phyloP scores from a whole-genome alignment of 2,888 invertebrate genomes.

The Cryptus armator region DNA sequence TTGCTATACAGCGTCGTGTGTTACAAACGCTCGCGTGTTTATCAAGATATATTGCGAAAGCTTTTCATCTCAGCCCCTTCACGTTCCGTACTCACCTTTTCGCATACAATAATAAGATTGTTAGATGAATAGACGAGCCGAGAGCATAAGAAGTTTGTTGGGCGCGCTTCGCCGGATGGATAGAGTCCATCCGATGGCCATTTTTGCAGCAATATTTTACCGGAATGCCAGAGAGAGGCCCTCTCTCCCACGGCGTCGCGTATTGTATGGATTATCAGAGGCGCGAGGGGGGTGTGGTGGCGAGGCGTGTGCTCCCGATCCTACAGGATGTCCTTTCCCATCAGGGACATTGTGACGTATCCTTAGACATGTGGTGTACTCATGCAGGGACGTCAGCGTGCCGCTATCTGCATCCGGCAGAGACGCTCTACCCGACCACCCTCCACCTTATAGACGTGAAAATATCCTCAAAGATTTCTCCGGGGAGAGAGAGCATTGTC shows the following conservation, averaged over 20 bases:
- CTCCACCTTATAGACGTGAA: slow-evolving; percentile 80
- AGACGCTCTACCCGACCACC: slow-evolving; percentile 75
- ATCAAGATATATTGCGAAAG: slow-evolving; percentile 56
- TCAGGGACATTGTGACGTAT: slow-evolving; percentile 80
- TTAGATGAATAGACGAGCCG: slow-evolving; percentile 52
- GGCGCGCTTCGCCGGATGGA: slow-evolving; percentile 58
- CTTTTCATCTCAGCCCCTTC: slow-evolving; percentile 36
- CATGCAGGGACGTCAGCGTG: slow-evolving; percentile 54
- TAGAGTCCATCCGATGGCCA: slow-evolving; percentile 72
- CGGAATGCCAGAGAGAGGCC: slow-evolving; percentile 16
- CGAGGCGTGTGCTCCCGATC: slow-evolving; percentile 58
- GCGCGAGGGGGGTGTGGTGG: neutral
- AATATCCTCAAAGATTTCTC: slow-evolving; percentile 84
- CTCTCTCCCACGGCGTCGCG: neutral
- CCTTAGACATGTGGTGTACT: slow-evolving; percentile 47
- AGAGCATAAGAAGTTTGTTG: slow-evolving; percentile 41
- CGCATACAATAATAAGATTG: slow-evolving; percentile 51
- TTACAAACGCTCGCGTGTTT: slow-evolving; percentile 23
- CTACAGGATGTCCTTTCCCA: slow-evolving; percentile 83
- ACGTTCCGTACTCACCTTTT: slow-evolving; percentile 47
- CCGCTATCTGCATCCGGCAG: slow-evolving; percentile 85
- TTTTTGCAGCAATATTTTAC: slow-evolving; percentile 83
- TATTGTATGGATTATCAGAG: slow-evolving; percentile 61
- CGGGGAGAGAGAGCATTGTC: slow-evolving; percentile 72
- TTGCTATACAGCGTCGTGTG: neutral